Evolutionary conservation across 2,888 invertebrate species (phyloP).

Genomic region (Polydrusus pterygomalis): DNA sequence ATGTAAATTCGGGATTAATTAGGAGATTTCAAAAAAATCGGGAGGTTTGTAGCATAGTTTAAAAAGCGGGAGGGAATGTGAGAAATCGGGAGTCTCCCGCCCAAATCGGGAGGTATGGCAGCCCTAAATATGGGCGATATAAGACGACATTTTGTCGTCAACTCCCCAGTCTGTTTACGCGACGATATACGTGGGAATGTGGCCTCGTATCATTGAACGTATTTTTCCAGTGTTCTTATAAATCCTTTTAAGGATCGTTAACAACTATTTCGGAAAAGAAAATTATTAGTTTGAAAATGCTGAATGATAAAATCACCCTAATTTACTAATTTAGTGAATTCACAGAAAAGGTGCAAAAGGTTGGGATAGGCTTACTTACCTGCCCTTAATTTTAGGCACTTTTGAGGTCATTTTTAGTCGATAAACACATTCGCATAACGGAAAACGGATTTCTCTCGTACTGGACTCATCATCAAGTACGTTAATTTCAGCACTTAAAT

Average conservation of each 20-base stretch:
- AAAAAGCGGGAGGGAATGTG: no score
- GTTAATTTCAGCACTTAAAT: neutral
- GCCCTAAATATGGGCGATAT: slow-evolving; percentile 57
- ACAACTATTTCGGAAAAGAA: slow-evolving; percentile 1
- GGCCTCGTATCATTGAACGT: slow-evolving; percentile 63
- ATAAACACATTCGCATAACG: slow-evolving; percentile 4
- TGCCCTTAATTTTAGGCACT: slow-evolving; percentile 25
- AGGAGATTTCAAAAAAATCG: no score
- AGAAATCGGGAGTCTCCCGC: no score
- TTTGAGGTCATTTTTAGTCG: slow-evolving; percentile 31
- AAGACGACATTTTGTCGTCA: slow-evolving; percentile 65
- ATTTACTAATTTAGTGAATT: neutral
- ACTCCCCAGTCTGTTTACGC: slow-evolving; percentile 61
- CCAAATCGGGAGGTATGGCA: no score
- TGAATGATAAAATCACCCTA: neutral
- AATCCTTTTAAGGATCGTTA: slow-evolving; percentile 31
- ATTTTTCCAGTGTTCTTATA: slow-evolving; percentile 41
- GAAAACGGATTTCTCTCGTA: neutral
- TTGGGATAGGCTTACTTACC: slow-evolving; percentile 22
- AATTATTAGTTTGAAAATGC: neutral
- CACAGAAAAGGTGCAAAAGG: neutral
- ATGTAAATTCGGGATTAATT: no score
- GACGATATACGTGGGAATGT: slow-evolving; percentile 63
- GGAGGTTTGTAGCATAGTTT: no score
- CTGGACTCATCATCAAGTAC: neutral